Conservation (phyloP, 2,888 invertebrate species). For the Aphodius granarius region DNA sequence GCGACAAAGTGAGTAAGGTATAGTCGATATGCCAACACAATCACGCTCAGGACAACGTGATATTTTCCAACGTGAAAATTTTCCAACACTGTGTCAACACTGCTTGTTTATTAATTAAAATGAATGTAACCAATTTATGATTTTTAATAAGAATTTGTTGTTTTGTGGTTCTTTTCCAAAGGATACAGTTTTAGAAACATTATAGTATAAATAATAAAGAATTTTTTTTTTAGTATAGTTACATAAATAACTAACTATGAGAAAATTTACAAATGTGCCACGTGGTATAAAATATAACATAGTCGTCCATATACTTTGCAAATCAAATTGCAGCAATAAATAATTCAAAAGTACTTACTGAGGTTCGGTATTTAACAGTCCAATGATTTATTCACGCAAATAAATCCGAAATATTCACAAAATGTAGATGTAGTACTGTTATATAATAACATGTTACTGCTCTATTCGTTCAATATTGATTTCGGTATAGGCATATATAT, state of each 20-base stretch:
- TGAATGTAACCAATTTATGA: too few relatives aligned
- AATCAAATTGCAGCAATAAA: too few relatives aligned
- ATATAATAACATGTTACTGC: neutral
- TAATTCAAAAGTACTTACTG: neutral
- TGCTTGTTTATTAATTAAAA: too few relatives aligned
- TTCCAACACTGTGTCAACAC: too few relatives aligned
- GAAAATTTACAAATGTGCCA: neutral
- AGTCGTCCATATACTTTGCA: neutral
- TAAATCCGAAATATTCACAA: neutral
- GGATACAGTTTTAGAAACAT: too few relatives aligned
- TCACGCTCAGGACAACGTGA: neutral
- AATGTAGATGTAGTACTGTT: neutral
- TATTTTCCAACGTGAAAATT: too few relatives aligned
- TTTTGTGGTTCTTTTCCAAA: too few relatives aligned
- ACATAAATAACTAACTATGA: too few relatives aligned
- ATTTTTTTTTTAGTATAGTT: too few relatives aligned
- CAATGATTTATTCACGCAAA: neutral
- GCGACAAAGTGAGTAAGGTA: neutral
- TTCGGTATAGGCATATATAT: neutral
- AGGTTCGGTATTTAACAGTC: neutral
- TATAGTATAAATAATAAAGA: too few relatives aligned
- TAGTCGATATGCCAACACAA: neutral
- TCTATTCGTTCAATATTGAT: neutral
- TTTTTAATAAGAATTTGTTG: too few relatives aligned
- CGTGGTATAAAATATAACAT: neutral